Base-by-base conservation (phyloP, 1,140 invertebrate species). In the Drosophila santomea region DNA sequence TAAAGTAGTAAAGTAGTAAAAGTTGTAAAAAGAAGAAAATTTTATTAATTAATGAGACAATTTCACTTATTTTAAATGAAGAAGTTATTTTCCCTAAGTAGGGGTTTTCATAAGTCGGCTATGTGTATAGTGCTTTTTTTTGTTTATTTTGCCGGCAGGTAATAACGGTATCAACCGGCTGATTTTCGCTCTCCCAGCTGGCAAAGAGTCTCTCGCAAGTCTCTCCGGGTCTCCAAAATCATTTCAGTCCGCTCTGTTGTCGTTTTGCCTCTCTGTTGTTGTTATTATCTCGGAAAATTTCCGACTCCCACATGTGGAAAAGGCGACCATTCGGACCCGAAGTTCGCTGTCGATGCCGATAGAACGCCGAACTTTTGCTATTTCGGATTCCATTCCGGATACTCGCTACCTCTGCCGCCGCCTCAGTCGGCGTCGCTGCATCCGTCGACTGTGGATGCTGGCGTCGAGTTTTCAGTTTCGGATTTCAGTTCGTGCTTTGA, bases 401-500 rank as follows among this genome's bases (percentile, higher is more conserved):
- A 80, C 72, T 74, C 38, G 59, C 79, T 78, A 82, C 23, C 28
- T 32, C 51, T 36, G 60, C 28, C 36, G 17, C 51, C 28, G 60
- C 41, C 55, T 32, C 47, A 11, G 56, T n/a, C 47, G 14, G 12
- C 23, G 44, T 36, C 43, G 41, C 36, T 14, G 73, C 36, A 39
- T 56, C 25, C 28, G 59, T 52, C 48, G 10, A 51, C 12, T 25
- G 57, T 15, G 51, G 56, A 41, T 80, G 78, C 63, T 52, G 74
- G 72, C 45, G 43, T 35, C 44, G 64, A 78, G 58, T 56, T 75
- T 81, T 80, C 73, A 50, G 81, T 35, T 79, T 76, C 84, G 89
- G 77, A 62, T 74, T 86, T 91, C 75, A 91, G 90, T 91, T 91
- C 85, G 90, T 91, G 85, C 83, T 91, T 85, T 91, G 90, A 91